Evolutionary conservation across 2,113 vertebrate species (phyloP), one percentile per base, ranked within the genome.

Genomic region (Mormyrus iriodes): DNA sequence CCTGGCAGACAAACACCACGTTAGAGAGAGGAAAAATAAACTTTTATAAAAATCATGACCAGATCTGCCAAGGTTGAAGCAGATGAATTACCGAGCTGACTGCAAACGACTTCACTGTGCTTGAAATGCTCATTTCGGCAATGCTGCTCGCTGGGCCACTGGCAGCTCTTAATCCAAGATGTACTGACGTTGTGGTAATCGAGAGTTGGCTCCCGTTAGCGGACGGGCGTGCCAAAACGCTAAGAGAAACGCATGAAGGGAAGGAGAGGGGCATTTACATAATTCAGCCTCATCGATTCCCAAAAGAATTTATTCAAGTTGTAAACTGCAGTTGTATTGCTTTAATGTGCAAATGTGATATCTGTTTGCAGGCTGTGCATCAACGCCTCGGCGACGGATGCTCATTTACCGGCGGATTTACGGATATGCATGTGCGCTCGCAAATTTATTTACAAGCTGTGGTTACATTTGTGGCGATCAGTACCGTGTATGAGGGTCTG

Each of bases 271-370:
- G n/a, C 49, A 86, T 53, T 53, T 86, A 15, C 85, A 86, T 86
- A 86, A 86, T 86, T 86, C 85, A 86, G 51, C 15, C n/a, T 86
- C 51, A 17, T 39, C 52, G 51, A 35, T 53, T 86, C 85, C 85
- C 85, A 35, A 19, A 55, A 53, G 85, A 7, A 86, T 86, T 86
- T 55, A 86, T 53, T 55, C 85, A 86, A 86, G 49, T 86, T 53
- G 85, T 53, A 86, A 35, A 53, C 27, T 86, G 85, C 17, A 55
- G n/a, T 35, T 86, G 35, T 27, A 55, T 53, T 86, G 48, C 85
- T 86, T 86, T 86, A 86, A 86, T 86, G 49, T 86, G 85, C 85
- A 86, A 35, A 86, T 53, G 51, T 55, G 85, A 19, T 55, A 31
- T 52, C n/a, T 86, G 48, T 86, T 55, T 53, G 51, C 52, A 86